Evolutionary conservation across 2,888 invertebrate species (phyloP), one percentile per base, ranked within the genome.

Genomic region (Pyrrhosoma nymphula): DNA sequence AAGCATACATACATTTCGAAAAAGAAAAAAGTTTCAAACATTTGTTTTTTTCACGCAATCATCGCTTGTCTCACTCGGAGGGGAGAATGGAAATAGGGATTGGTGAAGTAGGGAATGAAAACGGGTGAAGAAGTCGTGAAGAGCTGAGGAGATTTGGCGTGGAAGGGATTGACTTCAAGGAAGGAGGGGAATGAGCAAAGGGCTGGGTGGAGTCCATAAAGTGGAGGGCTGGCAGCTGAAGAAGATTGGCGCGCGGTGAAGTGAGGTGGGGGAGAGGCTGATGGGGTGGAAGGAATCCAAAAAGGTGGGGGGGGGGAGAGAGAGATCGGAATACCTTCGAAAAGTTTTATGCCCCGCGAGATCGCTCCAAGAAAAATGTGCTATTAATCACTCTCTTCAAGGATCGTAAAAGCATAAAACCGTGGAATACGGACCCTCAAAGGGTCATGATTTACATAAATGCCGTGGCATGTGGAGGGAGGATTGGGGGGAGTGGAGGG

Each of bases 381-480:
- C 89, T 89, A 89, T 89, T 89, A 89, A 89, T 89, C 89, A 89
- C 89, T 89, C 82, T 14, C 39, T 35, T n/a, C 23, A 89, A 23
- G n/a, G 89, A 89, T 89, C 89, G 47, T 89, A 89, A 89, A 88
- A 47, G 39, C 88, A 88, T 88, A 26, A 89, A 89, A 89, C 89
- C 89, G 89, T 55, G 89, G 89, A 89, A 89, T 89, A 89, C 89
- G 56, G 89, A 56, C 23, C 56, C 89, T 55, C 55, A 89, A n/a
- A 20, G 89, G 89, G 55, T n/a, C 89, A 89, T 89, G 55, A 89
- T 89, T 89, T 89, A 89, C 89, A 89, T 89, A 56, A 89, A 89
- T 26, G 23, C 23, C 23, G 89, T 89, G 89, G 26, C 55, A 26
- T 55, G 89, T 55, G 26, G 56, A 26, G 88, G 88, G 18, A 16